Percentiles rank a stretch among this genome's conserved stretches.
Conservation (phyloP, 2,888 invertebrate genomes). For the Eilema depressum region DNA sequence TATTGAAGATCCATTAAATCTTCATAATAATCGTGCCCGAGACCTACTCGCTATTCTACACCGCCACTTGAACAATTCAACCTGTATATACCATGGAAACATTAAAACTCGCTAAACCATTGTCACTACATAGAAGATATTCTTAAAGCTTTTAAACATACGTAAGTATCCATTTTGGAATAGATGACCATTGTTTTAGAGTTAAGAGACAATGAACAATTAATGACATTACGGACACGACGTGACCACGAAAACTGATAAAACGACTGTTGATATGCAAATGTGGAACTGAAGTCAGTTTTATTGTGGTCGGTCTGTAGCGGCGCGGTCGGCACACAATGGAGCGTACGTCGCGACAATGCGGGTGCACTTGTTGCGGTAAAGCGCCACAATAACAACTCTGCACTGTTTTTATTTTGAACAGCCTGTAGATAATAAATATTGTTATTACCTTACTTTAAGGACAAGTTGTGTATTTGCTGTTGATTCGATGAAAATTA, state of each 20-base stretch:
- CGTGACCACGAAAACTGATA: slow-evolving; percentile 62
- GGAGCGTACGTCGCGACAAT: slow-evolving; percentile 53
- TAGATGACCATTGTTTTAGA: slow-evolving; percentile 39
- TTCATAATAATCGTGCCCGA: too few relatives aligned
- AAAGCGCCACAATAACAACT: slow-evolving; percentile 68
- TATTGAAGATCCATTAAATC: too few relatives aligned
- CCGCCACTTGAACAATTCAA: background rate
- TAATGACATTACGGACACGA: slow-evolving; percentile 52
- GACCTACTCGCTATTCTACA: too few relatives aligned
- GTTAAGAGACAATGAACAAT: slow-evolving; percentile 46
- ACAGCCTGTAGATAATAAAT: slow-evolving; percentile 62
- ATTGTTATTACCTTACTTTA: slow-evolving; percentile 41
- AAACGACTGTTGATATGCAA: slow-evolving; percentile 70
- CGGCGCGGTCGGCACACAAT: slow-evolving; percentile 27
- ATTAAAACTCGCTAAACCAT: slow-evolving; percentile 35
- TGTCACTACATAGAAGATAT: slow-evolving; percentile 32
- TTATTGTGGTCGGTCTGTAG: slow-evolving; percentile 58
- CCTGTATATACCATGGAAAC: slow-evolving; percentile 25
- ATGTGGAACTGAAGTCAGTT: slow-evolving; percentile 62
- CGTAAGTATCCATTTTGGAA: slow-evolving; percentile 38
- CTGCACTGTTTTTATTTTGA: slow-evolving; percentile 60
- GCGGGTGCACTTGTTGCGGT: slow-evolving; percentile 69
- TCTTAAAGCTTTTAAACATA: slow-evolving; percentile 28
- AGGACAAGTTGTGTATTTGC: background rate
- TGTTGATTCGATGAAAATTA: background rate